Conservation (phyloP, 2,797 vertebrate genomes). For the Danionella dracula region DNA sequence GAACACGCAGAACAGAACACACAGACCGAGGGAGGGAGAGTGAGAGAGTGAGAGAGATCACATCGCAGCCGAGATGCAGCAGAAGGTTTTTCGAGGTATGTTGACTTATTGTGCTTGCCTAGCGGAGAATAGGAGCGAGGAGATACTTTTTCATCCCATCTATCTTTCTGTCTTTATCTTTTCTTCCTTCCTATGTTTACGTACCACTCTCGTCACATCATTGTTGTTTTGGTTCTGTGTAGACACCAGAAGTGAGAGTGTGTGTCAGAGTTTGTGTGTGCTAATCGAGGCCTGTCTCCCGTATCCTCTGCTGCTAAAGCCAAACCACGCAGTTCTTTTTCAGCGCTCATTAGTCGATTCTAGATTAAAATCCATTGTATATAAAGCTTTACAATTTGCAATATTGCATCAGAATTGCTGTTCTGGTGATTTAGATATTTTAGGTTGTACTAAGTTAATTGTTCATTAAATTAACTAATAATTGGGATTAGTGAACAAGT, state of each 20-base stretch:
- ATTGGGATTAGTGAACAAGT: not conserved
- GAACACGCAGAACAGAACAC: constrained; percentile 65
- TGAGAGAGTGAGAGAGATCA: constrained; percentile 73
- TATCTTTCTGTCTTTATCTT: constrained; percentile 56
- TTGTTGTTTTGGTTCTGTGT: constrained; percentile 57
- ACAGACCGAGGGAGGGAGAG: constrained; percentile 58
- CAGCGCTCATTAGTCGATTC: constrained; percentile 68
- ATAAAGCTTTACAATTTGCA: constrained; percentile 29
- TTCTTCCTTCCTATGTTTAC: constrained; percentile 63
- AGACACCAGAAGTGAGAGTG: constrained; percentile 61
- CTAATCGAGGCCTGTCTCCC: constrained; percentile 71
- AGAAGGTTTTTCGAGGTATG: constrained; percentile 80
- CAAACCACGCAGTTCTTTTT: constrained; percentile 79
- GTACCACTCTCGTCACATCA: constrained; percentile 52
- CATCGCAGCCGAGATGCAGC: constrained; percentile 83
- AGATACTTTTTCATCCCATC: constrained; percentile 57
- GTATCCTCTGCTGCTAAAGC: constrained; percentile 71
- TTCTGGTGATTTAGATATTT: not conserved
- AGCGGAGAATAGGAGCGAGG: constrained; percentile 66
- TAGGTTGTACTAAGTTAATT: not conserved
- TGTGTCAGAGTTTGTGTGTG: constrained; percentile 38
- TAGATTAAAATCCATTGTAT: constrained; percentile 61
- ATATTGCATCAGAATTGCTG: not conserved
- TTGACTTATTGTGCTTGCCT: constrained; percentile 76
- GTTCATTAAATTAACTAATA: not conserved